These are phyloP conservation scores for Sarcophaga peregrina DNA, from an alignment of 1,140 invertebrate genomes.

Conservation along the genomic window DNA sequence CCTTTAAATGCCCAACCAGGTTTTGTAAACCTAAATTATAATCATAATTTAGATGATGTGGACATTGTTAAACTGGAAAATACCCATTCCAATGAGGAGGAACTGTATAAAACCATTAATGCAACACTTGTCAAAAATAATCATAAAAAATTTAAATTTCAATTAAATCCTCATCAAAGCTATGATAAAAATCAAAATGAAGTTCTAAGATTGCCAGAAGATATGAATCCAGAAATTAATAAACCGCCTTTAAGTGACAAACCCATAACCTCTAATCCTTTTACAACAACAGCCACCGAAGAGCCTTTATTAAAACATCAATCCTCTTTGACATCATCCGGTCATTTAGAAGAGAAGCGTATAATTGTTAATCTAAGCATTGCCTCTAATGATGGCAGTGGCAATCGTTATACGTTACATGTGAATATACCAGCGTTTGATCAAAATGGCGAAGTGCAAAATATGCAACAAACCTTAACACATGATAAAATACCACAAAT, in stretches of 20 bases:
- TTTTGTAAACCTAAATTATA: conserved; percentile 16
- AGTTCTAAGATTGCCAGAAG: not conserved
- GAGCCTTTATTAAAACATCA: conserved; percentile 51
- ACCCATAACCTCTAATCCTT: conserved; percentile 24
- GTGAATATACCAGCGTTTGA: conserved; percentile 60
- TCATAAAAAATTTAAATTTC: not conserved
- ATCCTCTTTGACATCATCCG: not conserved
- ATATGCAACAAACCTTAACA: conserved; percentile 57
- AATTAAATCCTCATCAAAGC: not conserved
- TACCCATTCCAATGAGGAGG: conserved; percentile 42
- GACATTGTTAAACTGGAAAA: conserved; percentile 60
- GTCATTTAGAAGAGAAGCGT: conserved; percentile 52
- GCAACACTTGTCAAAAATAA: not conserved
- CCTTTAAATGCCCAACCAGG: conserved; percentile 44
- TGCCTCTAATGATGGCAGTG: conserved; percentile 60
- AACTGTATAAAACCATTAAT: conserved; percentile 45
- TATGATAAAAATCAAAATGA: conserved; percentile 38
- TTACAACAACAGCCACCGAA: conserved; percentile 40
- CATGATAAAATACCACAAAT: conserved; percentile 49
- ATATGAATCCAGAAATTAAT: not conserved
- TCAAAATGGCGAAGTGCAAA: conserved; percentile 45
- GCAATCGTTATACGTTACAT: conserved; percentile 63
- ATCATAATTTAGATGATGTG: conserved; percentile 51
- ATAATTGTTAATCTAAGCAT: conserved; percentile 64
- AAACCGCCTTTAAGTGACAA: not conserved